Evolutionary conservation across 2,113 vertebrate species (phyloP).

Genomic region (Cyanoramphus novaezelandiae): DNA sequence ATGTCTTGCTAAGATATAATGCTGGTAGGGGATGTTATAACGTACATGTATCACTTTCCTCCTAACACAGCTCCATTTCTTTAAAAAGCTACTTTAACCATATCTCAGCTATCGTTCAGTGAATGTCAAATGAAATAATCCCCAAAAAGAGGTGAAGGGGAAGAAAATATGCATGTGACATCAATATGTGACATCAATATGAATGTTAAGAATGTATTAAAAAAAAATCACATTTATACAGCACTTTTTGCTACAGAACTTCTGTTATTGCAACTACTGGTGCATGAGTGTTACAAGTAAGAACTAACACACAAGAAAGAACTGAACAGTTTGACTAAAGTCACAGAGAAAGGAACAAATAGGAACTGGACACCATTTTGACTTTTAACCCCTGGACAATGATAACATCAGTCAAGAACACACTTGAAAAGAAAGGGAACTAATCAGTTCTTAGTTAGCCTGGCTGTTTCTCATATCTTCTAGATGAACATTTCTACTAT

Average conservation of each 20-base stretch:
- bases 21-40: background rate
- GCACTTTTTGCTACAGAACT: background rate
- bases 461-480: background rate
- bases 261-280: background rate
- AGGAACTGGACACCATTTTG: background rate
- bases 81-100: background rate
- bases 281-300: background rate
- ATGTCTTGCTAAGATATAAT: background rate
- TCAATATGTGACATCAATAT: background rate
- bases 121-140: background rate
- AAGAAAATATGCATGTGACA: background rate
- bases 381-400: background rate
- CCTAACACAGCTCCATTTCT: background rate
- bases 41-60: background rate
- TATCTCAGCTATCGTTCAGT: background rate
- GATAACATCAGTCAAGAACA: background rate
- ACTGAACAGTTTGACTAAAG: background rate
- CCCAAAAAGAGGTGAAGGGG: background rate
- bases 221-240: background rate
- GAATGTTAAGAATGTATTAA: background rate
- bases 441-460: background rate
- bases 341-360: background rate
- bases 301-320: background rate
- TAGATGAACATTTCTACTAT: background rate
- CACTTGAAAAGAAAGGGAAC: background rate